phyloP scores from a whole-genome alignment of 2,888 invertebrate genomes.

The Phania funesta region DNA sequence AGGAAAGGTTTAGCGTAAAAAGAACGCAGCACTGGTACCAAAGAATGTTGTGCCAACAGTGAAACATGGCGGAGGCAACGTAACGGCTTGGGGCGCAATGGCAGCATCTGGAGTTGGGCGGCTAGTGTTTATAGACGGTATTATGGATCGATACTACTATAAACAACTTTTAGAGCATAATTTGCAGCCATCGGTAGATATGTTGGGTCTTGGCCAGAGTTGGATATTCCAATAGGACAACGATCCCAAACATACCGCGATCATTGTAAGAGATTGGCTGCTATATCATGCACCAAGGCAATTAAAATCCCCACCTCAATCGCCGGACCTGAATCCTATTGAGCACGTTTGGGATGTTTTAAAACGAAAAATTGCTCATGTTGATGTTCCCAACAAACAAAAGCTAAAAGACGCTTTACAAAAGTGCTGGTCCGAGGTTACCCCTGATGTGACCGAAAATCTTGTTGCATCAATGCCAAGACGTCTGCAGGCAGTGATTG shows the following conservation, averaged over 20 bases:
- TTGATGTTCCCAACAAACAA: not conserved
- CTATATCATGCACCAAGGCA: not conserved
- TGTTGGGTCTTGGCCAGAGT: too few relatives aligned
- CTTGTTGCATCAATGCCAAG: too few relatives aligned
- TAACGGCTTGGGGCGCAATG: too few relatives aligned
- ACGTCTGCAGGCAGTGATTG: too few relatives aligned
- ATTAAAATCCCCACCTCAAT: not conserved
- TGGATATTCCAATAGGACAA: too few relatives aligned
- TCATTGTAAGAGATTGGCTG: too few relatives aligned
- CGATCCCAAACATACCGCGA: too few relatives aligned
- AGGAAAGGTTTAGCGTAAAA: not conserved
- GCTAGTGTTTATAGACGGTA: not conserved
- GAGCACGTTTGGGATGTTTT: not conserved
- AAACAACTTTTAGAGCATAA: not conserved
- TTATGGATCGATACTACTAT: not conserved
- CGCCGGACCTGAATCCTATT: not conserved
- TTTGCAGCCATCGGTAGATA: not conserved
- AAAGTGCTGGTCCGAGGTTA: too few relatives aligned
- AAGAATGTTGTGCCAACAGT: constrained; percentile 65
- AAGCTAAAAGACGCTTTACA: not conserved
- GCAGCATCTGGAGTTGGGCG: too few relatives aligned
- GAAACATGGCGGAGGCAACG: too few relatives aligned
- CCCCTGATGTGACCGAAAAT: too few relatives aligned
- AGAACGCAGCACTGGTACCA: not conserved
- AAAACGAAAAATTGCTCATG: constrained; percentile 3